Evolutionary conservation across 1,140 invertebrate species (phyloP).

Genomic region (Drosophila santomea): DNA sequence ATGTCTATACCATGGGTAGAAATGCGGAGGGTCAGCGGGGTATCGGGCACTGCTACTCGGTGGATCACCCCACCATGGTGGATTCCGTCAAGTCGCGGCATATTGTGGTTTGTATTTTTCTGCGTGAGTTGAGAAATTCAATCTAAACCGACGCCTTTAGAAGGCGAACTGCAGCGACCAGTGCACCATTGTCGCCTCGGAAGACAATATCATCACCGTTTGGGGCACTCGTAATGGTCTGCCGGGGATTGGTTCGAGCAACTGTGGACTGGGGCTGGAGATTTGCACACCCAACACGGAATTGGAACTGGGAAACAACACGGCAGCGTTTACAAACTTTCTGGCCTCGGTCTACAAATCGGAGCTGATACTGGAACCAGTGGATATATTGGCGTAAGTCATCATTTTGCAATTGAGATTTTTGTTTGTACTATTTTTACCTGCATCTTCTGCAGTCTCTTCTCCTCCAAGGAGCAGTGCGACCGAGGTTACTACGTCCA

Average conservation of each 20-base stretch:
- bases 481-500: conserved; percentile 86
- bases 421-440: conserved; percentile 4
- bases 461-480: conserved; percentile 87
- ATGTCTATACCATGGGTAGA: conserved; percentile 88
- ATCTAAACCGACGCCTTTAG: conserved; percentile 21
- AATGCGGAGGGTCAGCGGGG: conserved; percentile 87
- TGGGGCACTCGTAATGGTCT: conserved; percentile 88
- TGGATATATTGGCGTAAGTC: conserved; percentile 86
- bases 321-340: conserved; percentile 83
- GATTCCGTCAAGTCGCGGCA: conserved; percentile 86
- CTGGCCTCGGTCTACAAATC: conserved; percentile 84
- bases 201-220: conserved; percentile 89
- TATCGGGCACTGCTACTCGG: conserved; percentile 81
- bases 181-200: conserved; percentile 88
- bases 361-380: conserved; percentile 85
- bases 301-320: conserved; percentile 75
- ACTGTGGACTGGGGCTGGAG: conserved; percentile 57
- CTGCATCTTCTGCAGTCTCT: conserved; percentile 83
- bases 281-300: conserved; percentile 62
- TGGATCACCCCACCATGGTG: conserved; percentile 86
- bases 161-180: conserved; percentile 87
- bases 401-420: neutral
- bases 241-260: conserved; percentile 71
- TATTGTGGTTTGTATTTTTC: conserved; percentile 85
- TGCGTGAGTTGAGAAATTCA: too few species aligned